These are phyloP conservation scores for Athrips mouffetella DNA, from an alignment of 2,888 invertebrate species.

Conservation along the genomic window DNA sequence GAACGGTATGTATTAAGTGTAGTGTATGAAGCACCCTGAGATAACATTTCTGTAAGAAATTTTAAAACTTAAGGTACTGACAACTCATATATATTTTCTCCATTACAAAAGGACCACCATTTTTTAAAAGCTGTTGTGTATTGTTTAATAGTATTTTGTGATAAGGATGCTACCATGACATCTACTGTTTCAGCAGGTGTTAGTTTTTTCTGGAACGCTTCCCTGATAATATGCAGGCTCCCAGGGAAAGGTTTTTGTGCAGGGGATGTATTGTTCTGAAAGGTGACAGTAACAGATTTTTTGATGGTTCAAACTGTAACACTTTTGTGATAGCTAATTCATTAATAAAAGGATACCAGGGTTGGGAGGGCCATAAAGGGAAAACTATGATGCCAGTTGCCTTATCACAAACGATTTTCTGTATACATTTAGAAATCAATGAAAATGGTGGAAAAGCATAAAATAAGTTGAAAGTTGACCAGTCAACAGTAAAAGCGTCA, in stretches of 20 bases:
- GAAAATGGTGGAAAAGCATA: not conserved
- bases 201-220: not conserved
- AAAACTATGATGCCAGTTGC: slow-evolving; percentile 15
- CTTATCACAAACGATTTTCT: slow-evolving; percentile 15
- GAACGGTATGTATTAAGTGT: too few species aligned
- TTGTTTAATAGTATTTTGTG: too few species aligned
- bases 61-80: not conserved
- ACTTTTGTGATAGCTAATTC: not conserved
- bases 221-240: not conserved
- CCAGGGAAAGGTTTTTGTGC: not conserved
- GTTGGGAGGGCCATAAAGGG: too few species aligned
- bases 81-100: not conserved
- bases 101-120: not conserved
- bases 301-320: not conserved
- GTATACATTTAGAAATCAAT: slow-evolving; percentile 4
- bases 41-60: not conserved
- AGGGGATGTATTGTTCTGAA: not conserved
- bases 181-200: not conserved
- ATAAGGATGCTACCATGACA: too few species aligned
- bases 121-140: not conserved
- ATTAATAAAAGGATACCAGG: slow-evolving; percentile 8
- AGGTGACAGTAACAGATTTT: not conserved
- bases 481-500: not conserved
- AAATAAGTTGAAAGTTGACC: not conserved
- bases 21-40: too few species aligned